These are phyloP conservation scores for Lacerta bilineata DNA, from an alignment of 2,797 vertebrate genomes.

Conservation along the genomic window DNA sequence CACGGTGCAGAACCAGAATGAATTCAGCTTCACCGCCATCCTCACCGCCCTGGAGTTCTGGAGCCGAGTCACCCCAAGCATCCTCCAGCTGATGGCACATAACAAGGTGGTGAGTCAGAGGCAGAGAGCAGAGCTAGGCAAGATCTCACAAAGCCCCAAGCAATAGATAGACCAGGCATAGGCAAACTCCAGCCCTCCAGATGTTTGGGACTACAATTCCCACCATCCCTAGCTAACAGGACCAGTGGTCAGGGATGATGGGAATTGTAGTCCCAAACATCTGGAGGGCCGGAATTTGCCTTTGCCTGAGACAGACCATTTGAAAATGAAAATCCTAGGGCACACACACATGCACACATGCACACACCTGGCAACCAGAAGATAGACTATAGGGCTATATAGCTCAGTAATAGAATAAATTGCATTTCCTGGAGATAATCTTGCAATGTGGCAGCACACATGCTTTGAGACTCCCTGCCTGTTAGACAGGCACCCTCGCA, in stretches of 20 bases:
- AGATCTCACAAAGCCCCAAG: neutral
- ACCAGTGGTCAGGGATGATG: no score
- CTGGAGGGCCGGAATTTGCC: no score
- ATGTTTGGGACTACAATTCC: no score
- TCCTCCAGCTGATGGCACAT: slow-evolving; percentile 98
- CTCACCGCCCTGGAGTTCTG: slow-evolving; percentile 98
- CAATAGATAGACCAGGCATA: neutral
- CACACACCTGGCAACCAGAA: neutral
- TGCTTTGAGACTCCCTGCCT: no score
- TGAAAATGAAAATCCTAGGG: slow-evolving; percentile 17
- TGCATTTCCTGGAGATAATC: neutral
- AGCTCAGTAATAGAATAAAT: neutral
- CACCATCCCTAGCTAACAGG: no score
- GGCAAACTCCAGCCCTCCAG: no score
- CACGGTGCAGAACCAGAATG: slow-evolving; percentile 94
- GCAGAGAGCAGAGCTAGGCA: neutral
- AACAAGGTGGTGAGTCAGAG: slow-evolving; percentile 94
- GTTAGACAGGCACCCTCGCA: no score
- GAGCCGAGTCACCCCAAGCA: slow-evolving; percentile 98
- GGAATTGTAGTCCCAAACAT: no score
- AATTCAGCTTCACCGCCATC: slow-evolving; percentile 95
- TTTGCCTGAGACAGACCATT: neutral
- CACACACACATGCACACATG: neutral
- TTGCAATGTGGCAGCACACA: no score
- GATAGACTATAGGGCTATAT: neutral